Base-by-base conservation (phyloP, 2,888 invertebrate genomes). In the Pollenia labialis region DNA sequence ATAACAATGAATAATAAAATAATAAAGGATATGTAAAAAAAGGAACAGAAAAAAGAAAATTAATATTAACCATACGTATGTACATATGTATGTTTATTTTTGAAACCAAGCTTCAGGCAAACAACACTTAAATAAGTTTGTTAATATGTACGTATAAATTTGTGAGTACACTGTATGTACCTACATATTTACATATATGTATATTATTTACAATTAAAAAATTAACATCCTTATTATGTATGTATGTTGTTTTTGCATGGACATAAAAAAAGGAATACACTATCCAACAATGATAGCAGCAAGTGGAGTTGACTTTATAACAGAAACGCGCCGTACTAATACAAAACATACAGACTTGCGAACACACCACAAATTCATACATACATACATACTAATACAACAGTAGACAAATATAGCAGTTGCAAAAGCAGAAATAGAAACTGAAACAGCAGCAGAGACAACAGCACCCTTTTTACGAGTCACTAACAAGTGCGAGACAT, bases 401-500 rank as follows among this genome's bases (percentile, higher is more conserved):
- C 40, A 52, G 52, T 6, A 56, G 42, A 42, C 58, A 58, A n/a
- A 46, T 11, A 11, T n/a, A 54, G 40, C 68, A 68, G 58, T 48
- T 81, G 62, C 46, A 81, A 68, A 44, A 62, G 46, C 50, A 64
- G 66, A 56, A 64, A 48, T 40, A 68, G 60, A 42, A 52, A 69
- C 62, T 60, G 60, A 42, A 52, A 69, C 62, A 71, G 46, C 72
- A 74, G 82, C 68, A 79, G 68, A 66, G 54, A 44, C 68, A 82
- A 76, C 71, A 81, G 79, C 85, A 86, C 87, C 84, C 84, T 81
- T 81, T 71, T 77, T 77, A 81, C 84, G 87, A 84, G 76, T 84
- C 81, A 84, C 87, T 81, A 84, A 84, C 84, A 83, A 87, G 84
- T 87, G 84, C 87, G 87, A 87, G 84, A 77, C 84, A 85, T 87